These are phyloP conservation scores for Caenorhabditis briggsae DNA, from an alignment of 1,140 invertebrate species.

Conservation along the genomic window DNA sequence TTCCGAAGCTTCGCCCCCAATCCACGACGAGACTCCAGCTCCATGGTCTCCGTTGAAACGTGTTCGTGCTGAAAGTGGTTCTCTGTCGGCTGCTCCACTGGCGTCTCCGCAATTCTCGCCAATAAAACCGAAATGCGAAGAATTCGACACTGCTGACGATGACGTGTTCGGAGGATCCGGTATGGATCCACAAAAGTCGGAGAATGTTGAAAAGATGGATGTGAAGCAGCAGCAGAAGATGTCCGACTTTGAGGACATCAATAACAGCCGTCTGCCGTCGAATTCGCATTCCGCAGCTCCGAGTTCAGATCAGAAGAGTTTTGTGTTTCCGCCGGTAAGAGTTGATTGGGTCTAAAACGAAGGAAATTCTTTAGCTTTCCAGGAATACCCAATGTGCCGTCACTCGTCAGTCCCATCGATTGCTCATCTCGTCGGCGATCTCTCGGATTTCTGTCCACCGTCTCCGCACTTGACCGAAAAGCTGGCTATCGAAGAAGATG, in stretches of 20 bases:
- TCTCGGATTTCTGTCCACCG: conserved; percentile 19
- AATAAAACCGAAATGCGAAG: not conserved
- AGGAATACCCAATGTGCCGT: conserved; percentile 47
- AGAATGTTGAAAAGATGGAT: not conserved
- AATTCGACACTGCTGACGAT: not conserved
- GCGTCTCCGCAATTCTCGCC: conserved; percentile 22
- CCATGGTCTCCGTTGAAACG: conserved; percentile 46
- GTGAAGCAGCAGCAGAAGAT: not conserved
- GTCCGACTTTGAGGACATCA: conserved; percentile 16
- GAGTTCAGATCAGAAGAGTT: conserved; percentile 3
- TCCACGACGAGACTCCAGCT: not conserved
- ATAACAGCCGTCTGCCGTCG: conserved; percentile 35
- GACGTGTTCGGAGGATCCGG: not conserved
- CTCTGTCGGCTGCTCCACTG: not conserved
- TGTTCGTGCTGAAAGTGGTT: conserved; percentile 37
- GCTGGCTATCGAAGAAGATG: not conserved
- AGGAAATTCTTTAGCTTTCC: no score
- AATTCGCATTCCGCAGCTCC: conserved; percentile 40
- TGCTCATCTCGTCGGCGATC: conserved; percentile 29
- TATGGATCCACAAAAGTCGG: not conserved
- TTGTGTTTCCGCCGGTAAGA: conserved; percentile 29
- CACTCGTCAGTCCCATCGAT: conserved; percentile 43
- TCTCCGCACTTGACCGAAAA: not conserved
- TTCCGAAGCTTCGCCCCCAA: not conserved
- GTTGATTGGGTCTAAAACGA: no score